Base-by-base conservation (phyloP, 1,140 invertebrate species). In the Lepidotrigona ventralis region DNA sequence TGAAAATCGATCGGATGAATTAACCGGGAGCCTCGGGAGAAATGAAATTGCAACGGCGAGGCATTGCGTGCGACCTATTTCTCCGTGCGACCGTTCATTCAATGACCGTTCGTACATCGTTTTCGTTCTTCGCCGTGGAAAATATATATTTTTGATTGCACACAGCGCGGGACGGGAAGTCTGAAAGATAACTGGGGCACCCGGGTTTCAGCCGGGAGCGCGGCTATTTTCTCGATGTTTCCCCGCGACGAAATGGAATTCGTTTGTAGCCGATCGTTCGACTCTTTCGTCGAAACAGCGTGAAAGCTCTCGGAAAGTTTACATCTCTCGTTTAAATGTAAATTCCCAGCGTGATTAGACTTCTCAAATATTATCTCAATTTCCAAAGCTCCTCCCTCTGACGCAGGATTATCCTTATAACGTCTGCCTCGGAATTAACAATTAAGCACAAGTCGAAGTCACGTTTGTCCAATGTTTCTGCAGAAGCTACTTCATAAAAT, bases 1-100 rank as follows among this genome's bases (percentile, higher is more conserved):
- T 63, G n/a, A 77, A n/a, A n/a, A 78, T 83, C 81, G 85, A 81
- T 70, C 73, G 51, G 46, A 39, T 56, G 19, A 60, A 77, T 87
- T 87, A 84, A 54, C 54, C 39, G 51, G n/a, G n/a, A 58, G 75
- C 33, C 76, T 39, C 29, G 63, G 39, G n/a, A 64, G 56, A 81
- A 84, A 84, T 68, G 86, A 77, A 84, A 76, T 68, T 63, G 77
- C 58, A 56, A 29, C 72, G 82, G 60, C 70, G 64, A 60, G 19
- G 33, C 29, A 56, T 70, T 69, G 74, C 81, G 74, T 68, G 73
- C 73, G 66, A 53, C 66, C 74, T 51, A 72, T 73, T 77, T 78
- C 66, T n/a, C n/a, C 21, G 39, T 8, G 39, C 21, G 56, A 78
- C 75, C 17, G 39, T 78, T 54, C 39, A 39, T 78, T 21, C 54